phyloP scores from a whole-genome alignment of 2,888 invertebrate species.

The Metopia argyrocephala region DNA sequence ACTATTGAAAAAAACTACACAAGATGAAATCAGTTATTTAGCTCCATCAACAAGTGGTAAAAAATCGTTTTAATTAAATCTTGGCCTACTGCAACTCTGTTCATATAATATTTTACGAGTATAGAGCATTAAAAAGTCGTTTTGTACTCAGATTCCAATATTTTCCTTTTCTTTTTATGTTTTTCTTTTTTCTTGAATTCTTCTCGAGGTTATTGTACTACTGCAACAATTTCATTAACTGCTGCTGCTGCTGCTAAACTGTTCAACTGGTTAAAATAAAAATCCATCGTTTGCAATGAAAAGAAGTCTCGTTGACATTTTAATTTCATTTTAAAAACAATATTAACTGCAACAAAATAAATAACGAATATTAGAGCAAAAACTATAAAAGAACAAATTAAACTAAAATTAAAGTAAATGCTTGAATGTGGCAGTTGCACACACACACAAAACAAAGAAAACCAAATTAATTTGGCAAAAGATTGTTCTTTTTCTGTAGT shows the following conservation, averaged over 20 bases:
- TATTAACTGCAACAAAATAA: neutral
- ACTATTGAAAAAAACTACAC: neutral
- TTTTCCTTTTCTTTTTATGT: neutral
- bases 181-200: neutral
- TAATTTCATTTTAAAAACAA: constrained; percentile 40
- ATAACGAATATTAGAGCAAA: neutral
- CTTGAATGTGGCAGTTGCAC: neutral
- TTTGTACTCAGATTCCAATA: neutral
- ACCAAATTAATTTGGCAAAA: neutral
- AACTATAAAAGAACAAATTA: constrained; percentile 2
- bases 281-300: neutral
- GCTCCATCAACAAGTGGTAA: neutral
- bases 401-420: constrained; percentile 21
- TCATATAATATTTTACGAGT: neutral
- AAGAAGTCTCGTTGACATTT: constrained; percentile 18
- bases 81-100: neutral
- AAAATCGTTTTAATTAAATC: neutral
- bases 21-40: neutral
- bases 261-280: neutral
- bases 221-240: neutral
- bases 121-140: neutral
- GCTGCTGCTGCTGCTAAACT: no score
- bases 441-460: no score
- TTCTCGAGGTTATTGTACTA: neutral
- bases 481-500: neutral